Conservation (phyloP, 1,140 invertebrate species). For the Zaprionus capensis region DNA sequence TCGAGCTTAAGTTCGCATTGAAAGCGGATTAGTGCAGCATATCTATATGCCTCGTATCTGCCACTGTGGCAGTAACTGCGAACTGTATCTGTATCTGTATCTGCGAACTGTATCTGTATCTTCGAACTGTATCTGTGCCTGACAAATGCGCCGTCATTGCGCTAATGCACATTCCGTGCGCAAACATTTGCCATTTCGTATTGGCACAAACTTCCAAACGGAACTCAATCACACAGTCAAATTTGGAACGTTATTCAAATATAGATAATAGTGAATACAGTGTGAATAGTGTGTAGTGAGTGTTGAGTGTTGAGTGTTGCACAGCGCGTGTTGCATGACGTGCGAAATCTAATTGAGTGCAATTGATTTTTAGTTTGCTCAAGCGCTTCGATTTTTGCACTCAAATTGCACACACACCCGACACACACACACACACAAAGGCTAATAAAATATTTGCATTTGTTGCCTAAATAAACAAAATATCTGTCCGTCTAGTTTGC, state of each 20-base stretch:
- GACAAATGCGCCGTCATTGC: conserved; percentile 49
- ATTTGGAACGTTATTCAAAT: conserved; percentile 42
- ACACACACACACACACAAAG: background rate
- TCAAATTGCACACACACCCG: conserved; percentile 33
- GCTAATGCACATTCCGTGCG: conserved; percentile 48
- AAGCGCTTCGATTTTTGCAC: conserved; percentile 51
- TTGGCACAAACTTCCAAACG: conserved; percentile 24
- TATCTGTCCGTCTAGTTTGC: conserved; percentile 43
- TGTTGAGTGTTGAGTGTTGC: background rate
- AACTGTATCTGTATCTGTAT: conserved; percentile 15
- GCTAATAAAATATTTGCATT: conserved; percentile 47
- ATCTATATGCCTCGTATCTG: conserved; percentile 3
- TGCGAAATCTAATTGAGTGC: conserved; percentile 71
- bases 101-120: conserved; percentile 8
- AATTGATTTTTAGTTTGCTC: conserved; percentile 75
- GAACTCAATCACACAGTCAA: conserved; percentile 24
- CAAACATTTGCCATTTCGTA: conserved; percentile 61
- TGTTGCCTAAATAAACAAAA: conserved; percentile 18
- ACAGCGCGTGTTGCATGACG: conserved; percentile 28
- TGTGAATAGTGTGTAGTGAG: background rate
- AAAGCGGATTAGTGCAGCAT: conserved; percentile 40
- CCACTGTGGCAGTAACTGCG: conserved; percentile 31
- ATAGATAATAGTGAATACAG: conserved; percentile 6
- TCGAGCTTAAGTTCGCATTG: conserved; percentile 46
- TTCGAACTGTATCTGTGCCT: conserved; percentile 17